Evolutionary conservation across 35 echinoderm and acorn worm genomes (phyloP).

Genomic region (Diadema setosum): DNA sequence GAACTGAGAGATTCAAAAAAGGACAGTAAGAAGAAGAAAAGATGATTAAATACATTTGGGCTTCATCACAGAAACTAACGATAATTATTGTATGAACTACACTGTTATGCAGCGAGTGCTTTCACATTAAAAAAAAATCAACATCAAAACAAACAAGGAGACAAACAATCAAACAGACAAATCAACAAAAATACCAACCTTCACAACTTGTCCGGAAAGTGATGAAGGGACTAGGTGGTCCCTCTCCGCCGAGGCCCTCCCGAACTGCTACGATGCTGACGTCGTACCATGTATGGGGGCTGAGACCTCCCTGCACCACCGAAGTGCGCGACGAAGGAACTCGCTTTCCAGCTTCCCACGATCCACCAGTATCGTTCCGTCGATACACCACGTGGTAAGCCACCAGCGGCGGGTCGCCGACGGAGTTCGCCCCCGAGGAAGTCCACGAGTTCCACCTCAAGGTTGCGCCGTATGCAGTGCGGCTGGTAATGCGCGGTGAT

Average conservation of each 20-base stretch:
- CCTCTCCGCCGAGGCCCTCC: conserved; percentile 45
- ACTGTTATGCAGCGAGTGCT: too few species aligned
- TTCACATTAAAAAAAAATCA: too few species aligned
- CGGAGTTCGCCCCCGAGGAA: not conserved
- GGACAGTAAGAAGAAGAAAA: too few species aligned
- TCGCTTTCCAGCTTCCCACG: not conserved
- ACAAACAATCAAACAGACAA: too few species aligned
- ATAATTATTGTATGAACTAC: too few species aligned
- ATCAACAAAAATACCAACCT: too few species aligned
- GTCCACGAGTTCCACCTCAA: not conserved
- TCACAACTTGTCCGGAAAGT: not conserved
- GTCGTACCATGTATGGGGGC: conserved; percentile 13
- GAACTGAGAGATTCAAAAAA: not conserved
- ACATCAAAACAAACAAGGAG: too few species aligned
- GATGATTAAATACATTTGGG: too few species aligned
- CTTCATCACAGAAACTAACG: too few species aligned
- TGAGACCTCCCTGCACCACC: not conserved
- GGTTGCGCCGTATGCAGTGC: not conserved
- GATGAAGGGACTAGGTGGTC: conserved; percentile 7
- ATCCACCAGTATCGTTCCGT: not conserved
- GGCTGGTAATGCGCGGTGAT: not conserved
- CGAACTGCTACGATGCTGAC: conserved; percentile 49
- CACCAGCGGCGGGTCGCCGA: not conserved
- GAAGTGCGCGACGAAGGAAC: not conserved
- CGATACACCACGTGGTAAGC: not conserved